phyloP scores from a whole-genome alignment of 2,113 vertebrate genomes.

The Euleptes europaea region DNA sequence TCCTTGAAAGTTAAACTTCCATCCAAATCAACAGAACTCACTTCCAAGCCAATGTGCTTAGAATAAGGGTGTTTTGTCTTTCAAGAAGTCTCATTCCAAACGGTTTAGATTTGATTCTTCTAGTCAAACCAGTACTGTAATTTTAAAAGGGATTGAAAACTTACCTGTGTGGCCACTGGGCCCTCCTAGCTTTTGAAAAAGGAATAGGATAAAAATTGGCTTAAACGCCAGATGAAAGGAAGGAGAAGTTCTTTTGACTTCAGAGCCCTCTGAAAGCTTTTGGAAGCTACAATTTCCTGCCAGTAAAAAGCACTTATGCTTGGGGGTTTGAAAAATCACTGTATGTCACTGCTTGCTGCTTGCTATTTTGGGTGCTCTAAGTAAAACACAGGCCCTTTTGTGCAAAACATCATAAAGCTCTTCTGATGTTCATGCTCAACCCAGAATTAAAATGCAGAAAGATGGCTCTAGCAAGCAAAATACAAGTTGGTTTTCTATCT shows the following conservation, averaged over 20 bases:
- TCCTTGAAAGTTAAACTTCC: neutral
- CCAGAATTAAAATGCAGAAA: conserved; percentile 86
- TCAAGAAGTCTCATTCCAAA: neutral
- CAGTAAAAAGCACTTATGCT: conserved; percentile 58
- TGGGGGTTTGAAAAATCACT: conserved; percentile 68
- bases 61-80: neutral
- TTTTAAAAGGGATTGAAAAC: neutral
- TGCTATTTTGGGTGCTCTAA: conserved; percentile 78
- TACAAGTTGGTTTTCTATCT: conserved; percentile 75
- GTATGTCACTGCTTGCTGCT: conserved; percentile 67
- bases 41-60: neutral
- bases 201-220: neutral
- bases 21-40: neutral
- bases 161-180: conserved; percentile 64
- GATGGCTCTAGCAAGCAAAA: conserved; percentile 70
- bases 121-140: neutral
- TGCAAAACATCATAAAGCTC: conserved; percentile 78
- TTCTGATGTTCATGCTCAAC: conserved; percentile 77
- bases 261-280: conserved; percentile 38
- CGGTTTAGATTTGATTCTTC: neutral
- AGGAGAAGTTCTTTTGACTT: conserved; percentile 38
- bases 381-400: conserved; percentile 90
- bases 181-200: conserved; percentile 3
- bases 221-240: conserved; percentile 3
- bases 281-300: conserved; percentile 50